Conservation (phyloP, 2,797 vertebrate genomes). For the Thaleichthys pacificus region DNA sequence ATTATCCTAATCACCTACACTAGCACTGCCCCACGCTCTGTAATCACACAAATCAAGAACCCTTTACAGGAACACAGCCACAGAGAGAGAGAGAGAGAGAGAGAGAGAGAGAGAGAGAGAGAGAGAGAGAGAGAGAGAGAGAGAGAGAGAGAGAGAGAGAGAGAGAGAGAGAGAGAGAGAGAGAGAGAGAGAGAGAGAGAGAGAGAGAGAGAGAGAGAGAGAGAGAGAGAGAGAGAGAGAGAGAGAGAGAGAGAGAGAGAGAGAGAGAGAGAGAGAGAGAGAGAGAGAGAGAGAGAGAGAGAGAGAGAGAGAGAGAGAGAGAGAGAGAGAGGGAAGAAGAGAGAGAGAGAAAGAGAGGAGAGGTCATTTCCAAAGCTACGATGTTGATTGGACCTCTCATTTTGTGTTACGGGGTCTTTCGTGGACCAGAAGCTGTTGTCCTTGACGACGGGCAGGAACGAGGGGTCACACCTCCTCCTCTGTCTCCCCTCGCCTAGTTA, state of each 20-base stretch:
- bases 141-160: not conserved
- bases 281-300: not conserved
- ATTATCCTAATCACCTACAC: constrained; percentile 57
- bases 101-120: not conserved
- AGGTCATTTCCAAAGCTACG: not conserved
- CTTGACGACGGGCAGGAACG: not conserved
- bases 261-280: not conserved
- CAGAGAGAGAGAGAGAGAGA: not conserved
- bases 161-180: not conserved
- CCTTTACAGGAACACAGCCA: constrained; percentile 27
- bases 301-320: too few relatives aligned
- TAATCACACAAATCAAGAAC: constrained; percentile 57
- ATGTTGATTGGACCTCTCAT: not conserved
- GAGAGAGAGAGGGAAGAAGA: not conserved
- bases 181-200: not conserved
- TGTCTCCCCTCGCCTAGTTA: too few relatives aligned
- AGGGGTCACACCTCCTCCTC: not conserved
- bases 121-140: not conserved
- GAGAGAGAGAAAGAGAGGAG: not conserved
- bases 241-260: not conserved
- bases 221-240: not conserved
- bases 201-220: not conserved
- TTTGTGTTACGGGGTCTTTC: not conserved
- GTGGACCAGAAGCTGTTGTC: not conserved
- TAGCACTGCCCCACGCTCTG: constrained; percentile 49